Base-by-base conservation (phyloP, 1,140 invertebrate genomes). In the Diorhabda sublineata region DNA sequence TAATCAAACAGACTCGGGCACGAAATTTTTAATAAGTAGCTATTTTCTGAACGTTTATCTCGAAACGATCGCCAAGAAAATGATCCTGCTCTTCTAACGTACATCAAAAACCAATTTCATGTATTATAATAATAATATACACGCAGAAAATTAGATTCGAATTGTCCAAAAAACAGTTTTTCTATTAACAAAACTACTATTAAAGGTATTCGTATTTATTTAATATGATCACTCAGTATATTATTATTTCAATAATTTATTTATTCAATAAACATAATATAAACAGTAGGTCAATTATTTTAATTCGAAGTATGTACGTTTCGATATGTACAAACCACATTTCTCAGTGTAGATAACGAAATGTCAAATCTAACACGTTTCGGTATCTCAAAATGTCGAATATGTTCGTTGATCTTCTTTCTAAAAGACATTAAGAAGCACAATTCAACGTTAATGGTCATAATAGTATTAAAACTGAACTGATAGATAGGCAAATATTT, bases 381-480 rank as follows among this genome's bases (percentile, higher is more conserved):
- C n/a, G 6, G 47, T 52, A 52, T 3, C 47, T 8, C 6, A n/a
- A 52, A 52, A 52, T n/a, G 47, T n/a, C 47, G 47, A 52, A 52
- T 52, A 6, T n/a, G 47, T 52, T 52, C 6, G 47, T 52, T n/a
- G 6, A 52, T 52, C 47, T 52, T 52, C n/a, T 52, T n/a, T 52
- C n/a, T 52, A 52, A 52, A 52, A 52, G 2, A 52, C 47, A 52
- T 52, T 52, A 52, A 52, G 6, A 6, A 52, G 47, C 47, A 52
- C 47, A 52, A n/a, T 52, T 52, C n/a, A 52, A 52, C 47, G 6
- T 52, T 62, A 61, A 61, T 61, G 42, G 59, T 43, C 59, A 42
- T 62, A 62, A 62, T 62, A 43, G 9, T 11, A 62, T 62, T 62
- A 62, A 62, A 62, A 62, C 61, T 62, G 9, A 62, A 62, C 44